These are phyloP conservation scores for Cynodonichthys magdalenae DNA, from an alignment of 2,797 vertebrate species.

Conservation along the genomic window DNA sequence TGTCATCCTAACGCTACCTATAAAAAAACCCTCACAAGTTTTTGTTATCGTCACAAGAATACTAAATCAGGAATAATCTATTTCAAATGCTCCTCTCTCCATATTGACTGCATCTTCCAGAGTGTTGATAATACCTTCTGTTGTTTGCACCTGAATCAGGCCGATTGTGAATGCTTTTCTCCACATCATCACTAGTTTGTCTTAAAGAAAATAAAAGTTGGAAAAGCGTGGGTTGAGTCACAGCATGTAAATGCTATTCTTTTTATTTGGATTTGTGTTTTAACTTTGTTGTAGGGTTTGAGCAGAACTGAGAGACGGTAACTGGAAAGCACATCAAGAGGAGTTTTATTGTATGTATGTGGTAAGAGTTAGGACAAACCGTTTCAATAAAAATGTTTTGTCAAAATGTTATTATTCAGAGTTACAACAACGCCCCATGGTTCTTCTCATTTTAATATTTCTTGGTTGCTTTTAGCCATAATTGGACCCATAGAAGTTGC, in stretches of 20 bases:
- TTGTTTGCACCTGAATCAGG: constrained; percentile 26
- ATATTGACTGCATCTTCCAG: constrained; percentile 7
- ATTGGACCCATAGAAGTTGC: no score
- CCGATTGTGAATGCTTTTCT: constrained; percentile 38
- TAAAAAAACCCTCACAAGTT: constrained; percentile 1
- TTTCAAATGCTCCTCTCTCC: constrained; percentile 1
- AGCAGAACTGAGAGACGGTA: not conserved
- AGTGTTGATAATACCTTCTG: constrained; percentile 28
- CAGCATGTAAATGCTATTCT: not conserved
- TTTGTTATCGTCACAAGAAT: constrained; percentile 11
- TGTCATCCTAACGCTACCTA: not conserved
- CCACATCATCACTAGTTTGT: constrained; percentile 40
- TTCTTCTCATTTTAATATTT: no score
- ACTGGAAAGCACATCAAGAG: no score
- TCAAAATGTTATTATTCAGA: no score
- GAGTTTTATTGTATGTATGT: no score
- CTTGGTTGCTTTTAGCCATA: no score
- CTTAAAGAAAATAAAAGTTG: constrained; percentile 33
- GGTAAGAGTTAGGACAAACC: no score
- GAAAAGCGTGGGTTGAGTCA: constrained; percentile 18
- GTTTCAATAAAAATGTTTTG: no score
- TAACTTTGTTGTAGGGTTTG: not conserved
- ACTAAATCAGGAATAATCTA: constrained; percentile 7
- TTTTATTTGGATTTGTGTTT: constrained; percentile 11
- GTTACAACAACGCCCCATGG: no score